Evolutionary conservation across 2,888 invertebrate species (phyloP).

Genomic region (Doris montereyensis): DNA sequence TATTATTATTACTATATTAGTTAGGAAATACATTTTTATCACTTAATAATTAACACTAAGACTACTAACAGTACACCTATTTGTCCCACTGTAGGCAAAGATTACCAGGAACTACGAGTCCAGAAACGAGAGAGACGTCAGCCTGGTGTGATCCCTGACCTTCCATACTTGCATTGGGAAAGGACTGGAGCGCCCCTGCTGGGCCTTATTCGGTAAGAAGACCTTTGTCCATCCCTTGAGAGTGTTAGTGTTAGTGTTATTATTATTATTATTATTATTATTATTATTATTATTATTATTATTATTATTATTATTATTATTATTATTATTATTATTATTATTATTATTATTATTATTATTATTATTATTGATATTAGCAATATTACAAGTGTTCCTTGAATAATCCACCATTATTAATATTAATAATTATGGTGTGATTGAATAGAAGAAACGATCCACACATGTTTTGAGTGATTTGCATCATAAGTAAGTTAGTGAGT

Average conservation of each 20-base stretch:
- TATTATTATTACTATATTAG: too few species aligned
- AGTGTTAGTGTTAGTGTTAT: neutral
- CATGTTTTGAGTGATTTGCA: too few species aligned
- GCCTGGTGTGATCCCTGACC: conserved; percentile 67
- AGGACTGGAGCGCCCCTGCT: conserved; percentile 69
- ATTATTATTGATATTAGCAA: neutral
- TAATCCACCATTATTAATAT: too few species aligned
- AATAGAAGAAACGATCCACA: too few species aligned
- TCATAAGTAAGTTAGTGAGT: too few species aligned
- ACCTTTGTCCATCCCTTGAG: neutral
- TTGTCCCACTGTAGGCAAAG: conserved; percentile 64
- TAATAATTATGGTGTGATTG: too few species aligned
- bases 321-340: neutral
- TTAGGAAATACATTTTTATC: too few species aligned
- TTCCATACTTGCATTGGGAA: conserved; percentile 72
- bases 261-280: neutral
- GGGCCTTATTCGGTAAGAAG: conserved; percentile 71
- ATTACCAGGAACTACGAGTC: conserved; percentile 68
- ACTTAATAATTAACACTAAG: neutral
- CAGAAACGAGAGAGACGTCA: conserved; percentile 69
- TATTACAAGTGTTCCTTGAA: too few species aligned
- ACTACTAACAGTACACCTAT: too few species aligned
- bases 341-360: neutral
- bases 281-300: neutral
- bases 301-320: neutral